Base-by-base conservation (phyloP, 2,888 invertebrate species). In the Ptilodon capucinus region DNA sequence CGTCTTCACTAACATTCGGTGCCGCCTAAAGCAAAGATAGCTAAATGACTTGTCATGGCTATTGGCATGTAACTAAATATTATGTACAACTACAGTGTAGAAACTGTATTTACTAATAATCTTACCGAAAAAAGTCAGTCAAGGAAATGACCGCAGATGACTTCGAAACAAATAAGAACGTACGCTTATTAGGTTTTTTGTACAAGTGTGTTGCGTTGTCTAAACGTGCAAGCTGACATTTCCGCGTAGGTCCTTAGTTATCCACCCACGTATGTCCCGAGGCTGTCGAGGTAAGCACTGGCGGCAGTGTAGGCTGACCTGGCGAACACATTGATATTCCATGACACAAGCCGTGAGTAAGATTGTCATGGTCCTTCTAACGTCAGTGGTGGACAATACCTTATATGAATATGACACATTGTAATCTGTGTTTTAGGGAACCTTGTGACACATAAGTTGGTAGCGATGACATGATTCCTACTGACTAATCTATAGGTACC, bases 191-290 rank as follows among this genome's bases (percentile, higher is more conserved):
- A 44, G 43, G 48, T 71, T 72, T 70, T 74, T 71, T 71, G 60
- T 66, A 57, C 32, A 16, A 14, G 35, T 47, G 35, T 47, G 52
- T 48, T 56, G 60, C 57, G 51, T 49, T 65, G 63, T 68, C 76
- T 78, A 74, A 76, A 72, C 68, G 76, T 76, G 76, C 73, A 68
- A 57, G 61, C 51, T 51, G 59, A 57, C 66, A 64, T 81, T 86
- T 87, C 87, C 89, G 86, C 79, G 79, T 87, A 83, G 80, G 77
- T 81, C 77, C 78, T 88, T 84, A 82, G 81, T 71, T 79, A 63
- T 60, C 89, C 60, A 48, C 86, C 88, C 90, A 89, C 90, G 89
- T 90, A 67, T 69, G 50, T 71, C 70, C 76, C 82, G 84, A 86
- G 86, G 86, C 69, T 86, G 72, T 64, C 69, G 62, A 64, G 57